These are phyloP conservation scores for Paracanthobrama guichenoti DNA, from an alignment of 2,113 vertebrate genomes.

Conservation along the genomic window DNA sequence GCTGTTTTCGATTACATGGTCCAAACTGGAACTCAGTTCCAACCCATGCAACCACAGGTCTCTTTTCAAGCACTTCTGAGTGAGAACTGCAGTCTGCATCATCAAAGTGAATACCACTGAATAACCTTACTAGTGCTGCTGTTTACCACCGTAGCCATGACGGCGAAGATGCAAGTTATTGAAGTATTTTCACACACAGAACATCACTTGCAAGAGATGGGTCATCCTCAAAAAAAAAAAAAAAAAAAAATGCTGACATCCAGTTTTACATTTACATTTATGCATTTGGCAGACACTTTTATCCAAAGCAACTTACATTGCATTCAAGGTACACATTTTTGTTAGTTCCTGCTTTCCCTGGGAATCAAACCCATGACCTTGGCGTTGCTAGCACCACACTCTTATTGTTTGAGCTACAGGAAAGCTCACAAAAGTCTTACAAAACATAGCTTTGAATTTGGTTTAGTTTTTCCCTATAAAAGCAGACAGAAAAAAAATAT, in stretches of 20 bases:
- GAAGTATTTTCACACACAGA: constrained; percentile 11
- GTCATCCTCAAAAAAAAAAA: not conserved
- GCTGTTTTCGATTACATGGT: constrained; percentile 30
- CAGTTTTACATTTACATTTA: too few relatives aligned
- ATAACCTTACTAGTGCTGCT: not conserved
- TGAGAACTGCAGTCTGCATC: constrained; percentile 7
- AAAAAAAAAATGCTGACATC: too few relatives aligned
- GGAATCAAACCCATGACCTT: too few relatives aligned
- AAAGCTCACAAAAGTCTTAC: too few relatives aligned
- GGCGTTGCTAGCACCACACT: too few relatives aligned
- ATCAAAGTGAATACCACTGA: constrained; percentile 11
- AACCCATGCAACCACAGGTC: not conserved
- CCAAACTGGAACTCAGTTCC: constrained; percentile 15
- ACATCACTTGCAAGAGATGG: not conserved
- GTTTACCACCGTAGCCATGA: not conserved
- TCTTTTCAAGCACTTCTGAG: constrained; percentile 15
- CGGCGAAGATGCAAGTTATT: not conserved
- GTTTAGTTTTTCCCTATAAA: not conserved
- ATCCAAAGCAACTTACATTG: too few relatives aligned
- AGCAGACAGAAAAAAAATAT: not conserved
- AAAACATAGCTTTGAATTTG: too few relatives aligned
- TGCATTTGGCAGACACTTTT: too few relatives aligned
- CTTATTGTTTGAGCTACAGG: too few relatives aligned
- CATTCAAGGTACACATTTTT: too few relatives aligned
- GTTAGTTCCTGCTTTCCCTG: too few relatives aligned